Evolutionary conservation across 2,888 invertebrate genomes (phyloP), one percentile per base, ranked within the genome.

Genomic region (Graphium colonna): DNA sequence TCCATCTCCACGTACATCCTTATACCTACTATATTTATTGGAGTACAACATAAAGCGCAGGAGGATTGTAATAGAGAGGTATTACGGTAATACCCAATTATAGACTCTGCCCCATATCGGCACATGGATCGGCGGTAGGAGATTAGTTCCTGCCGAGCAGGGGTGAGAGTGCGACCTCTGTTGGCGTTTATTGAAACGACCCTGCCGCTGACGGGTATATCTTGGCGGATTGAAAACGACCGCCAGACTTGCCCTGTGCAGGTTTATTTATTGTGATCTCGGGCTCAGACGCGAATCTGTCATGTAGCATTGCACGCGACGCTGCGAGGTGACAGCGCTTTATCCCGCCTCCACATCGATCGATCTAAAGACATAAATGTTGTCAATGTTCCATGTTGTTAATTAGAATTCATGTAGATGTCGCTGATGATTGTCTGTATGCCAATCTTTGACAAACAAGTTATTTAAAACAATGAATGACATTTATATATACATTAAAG

Each of bases 81-180:
- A 82, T 81, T 82, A 70, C 74, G 69, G 63, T 84, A 82, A 82
- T 83, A 84, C 80, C 77, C 81, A 79, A 82, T 82, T 79, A 85
- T 79, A 71, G 75, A 73, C 73, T 79, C 64, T 56, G 64, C 65
- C 67, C 64, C 63, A 69, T 68, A 75, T 73, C 72, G 69, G 63
- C 59, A 65, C 68, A 68, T 71, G 68, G 63, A 62, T 68, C 63
- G 70, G 70, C 69, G 69, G 71, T 73, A 67, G 70, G 73, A 78
- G 82, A 84, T 86, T 82, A 80, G 71, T 75, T 68, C 68, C 65
- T 65, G 67, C 67, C 63, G 61, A 62, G 61, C 65, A 61, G 65
- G 64, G 62, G 62, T 60, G 60, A 59, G 60, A 51, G 57, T 60
- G 51, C 53, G 36, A 36, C 45, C 41, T 42, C 21, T 12, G 18